A percentile compares a stretch with the other conserved stretches of the same genome.
These are phyloP conservation scores for Osmerus eperlanus DNA, from an alignment of 2,113 vertebrate species.

Conservation along the genomic window DNA sequence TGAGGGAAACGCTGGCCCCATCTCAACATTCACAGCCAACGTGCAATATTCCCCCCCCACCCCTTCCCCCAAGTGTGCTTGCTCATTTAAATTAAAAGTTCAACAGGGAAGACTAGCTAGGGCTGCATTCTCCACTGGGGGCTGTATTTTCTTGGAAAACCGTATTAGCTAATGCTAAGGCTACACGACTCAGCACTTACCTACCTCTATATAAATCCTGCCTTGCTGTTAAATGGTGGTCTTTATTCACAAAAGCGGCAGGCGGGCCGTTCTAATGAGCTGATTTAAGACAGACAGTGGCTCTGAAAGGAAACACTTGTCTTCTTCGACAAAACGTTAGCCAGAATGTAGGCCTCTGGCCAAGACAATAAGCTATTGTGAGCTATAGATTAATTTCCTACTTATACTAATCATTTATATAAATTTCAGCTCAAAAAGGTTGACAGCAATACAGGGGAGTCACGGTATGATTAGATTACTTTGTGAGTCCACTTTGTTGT, in stretches of 20 bases:
- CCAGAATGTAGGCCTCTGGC: background rate
- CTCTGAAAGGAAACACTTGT: slow-evolving; percentile 54
- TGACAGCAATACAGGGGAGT: background rate
- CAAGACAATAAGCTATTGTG: background rate
- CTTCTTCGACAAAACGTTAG: background rate
- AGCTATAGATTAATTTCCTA: background rate
- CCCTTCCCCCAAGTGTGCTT: slow-evolving; percentile 14
- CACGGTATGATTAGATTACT: background rate
- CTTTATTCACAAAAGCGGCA: slow-evolving; percentile 45
- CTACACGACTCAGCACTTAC: slow-evolving; percentile 47
- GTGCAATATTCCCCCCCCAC: slow-evolving; percentile 61
- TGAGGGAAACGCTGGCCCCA: slow-evolving; percentile 65
- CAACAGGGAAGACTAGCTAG: no score
- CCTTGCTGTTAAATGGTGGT: slow-evolving; percentile 47
- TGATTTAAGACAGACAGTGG: slow-evolving; percentile 55
- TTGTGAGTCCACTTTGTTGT: no score
- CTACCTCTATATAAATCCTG: slow-evolving; percentile 53
- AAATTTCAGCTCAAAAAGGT: background rate
- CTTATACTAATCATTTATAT: background rate
- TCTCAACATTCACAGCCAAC: slow-evolving; percentile 76
- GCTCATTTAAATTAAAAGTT: background rate
- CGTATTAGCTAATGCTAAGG: slow-evolving; percentile 25
- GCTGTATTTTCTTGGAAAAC: no score
- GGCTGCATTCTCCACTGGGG: slow-evolving; percentile 46
- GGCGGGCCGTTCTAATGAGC: slow-evolving; percentile 42